Evolutionary conservation across 2,888 invertebrate genomes (phyloP).

Genomic region (Mythimna impura): DNA sequence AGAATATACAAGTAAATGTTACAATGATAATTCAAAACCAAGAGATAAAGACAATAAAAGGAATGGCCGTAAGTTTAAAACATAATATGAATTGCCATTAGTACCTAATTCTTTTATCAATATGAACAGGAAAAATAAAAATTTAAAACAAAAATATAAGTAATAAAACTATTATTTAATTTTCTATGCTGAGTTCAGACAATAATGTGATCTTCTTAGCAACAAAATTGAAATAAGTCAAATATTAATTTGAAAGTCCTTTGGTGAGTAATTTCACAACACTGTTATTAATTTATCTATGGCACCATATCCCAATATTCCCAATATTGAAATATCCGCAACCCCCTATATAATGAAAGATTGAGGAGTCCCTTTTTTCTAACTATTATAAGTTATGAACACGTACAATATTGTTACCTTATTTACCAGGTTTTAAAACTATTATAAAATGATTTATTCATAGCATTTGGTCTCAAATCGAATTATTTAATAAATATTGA

Average conservation of each 20-base stretch:
- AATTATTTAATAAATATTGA: slow-evolving; percentile 28
- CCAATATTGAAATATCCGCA: slow-evolving; percentile 31
- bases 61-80: slow-evolving; percentile 64
- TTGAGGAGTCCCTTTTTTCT: neutral
- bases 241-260: slow-evolving; percentile 13
- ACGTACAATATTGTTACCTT: slow-evolving; percentile 15
- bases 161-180: slow-evolving; percentile 18
- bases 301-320: slow-evolving; percentile 33
- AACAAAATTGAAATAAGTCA: slow-evolving; percentile 14
- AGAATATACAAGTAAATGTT: slow-evolving; percentile 27
- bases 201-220: slow-evolving; percentile 3
- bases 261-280: slow-evolving; percentile 29
- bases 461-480: slow-evolving; percentile 10
- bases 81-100: slow-evolving; percentile 22
- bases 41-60: slow-evolving; percentile 62
- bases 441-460: slow-evolving; percentile 3
- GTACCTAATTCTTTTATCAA: slow-evolving; percentile 24
- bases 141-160: slow-evolving; percentile 36
- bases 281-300: slow-evolving; percentile 29
- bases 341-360: neutral
- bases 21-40: slow-evolving; percentile 57
- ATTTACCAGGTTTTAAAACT: slow-evolving; percentile 9
- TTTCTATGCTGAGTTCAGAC: slow-evolving; percentile 7
- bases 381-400: slow-evolving; percentile 17
- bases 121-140: slow-evolving; percentile 44